Conservation (phyloP, 1,140 invertebrate species). For the Idris sp. region DNA sequence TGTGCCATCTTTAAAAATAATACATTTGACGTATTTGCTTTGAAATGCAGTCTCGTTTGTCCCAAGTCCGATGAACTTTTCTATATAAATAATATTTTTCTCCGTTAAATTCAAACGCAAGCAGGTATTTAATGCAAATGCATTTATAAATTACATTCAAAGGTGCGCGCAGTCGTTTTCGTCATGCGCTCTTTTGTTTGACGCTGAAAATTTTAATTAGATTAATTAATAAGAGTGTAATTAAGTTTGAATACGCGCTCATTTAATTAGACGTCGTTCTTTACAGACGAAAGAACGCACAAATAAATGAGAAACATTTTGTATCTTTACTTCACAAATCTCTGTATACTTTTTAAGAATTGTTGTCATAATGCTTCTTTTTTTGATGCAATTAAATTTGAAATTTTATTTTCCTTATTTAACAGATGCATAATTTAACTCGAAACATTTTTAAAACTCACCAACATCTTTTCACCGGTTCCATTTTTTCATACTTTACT, state of each 20-base stretch:
- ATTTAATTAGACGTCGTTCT: slow-evolving; percentile 20
- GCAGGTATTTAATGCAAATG: slow-evolving; percentile 8
- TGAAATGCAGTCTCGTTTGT: too few species aligned
- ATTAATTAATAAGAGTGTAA: slow-evolving; percentile 31
- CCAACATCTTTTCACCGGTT: too few species aligned
- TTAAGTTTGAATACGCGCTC: slow-evolving; percentile 16
- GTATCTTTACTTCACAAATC: slow-evolving; percentile 2
- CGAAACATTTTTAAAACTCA: too few species aligned
- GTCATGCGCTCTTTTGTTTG: slow-evolving; percentile 3
- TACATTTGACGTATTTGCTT: too few species aligned
- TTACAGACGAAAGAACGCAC: not conserved
- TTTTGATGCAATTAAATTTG: not conserved
- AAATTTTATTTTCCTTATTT: too few species aligned
- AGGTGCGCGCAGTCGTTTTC: slow-evolving; percentile 2
- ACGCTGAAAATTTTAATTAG: slow-evolving; percentile 12
- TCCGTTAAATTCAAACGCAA: not conserved
- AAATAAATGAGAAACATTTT: slow-evolving; percentile 1
- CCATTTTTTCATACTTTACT: too few species aligned
- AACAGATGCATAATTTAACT: too few species aligned
- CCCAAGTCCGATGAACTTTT: not conserved
- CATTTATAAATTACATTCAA: slow-evolving; percentile 22
- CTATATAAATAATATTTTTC: slow-evolving; percentile 22
- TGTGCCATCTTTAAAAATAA: too few species aligned
- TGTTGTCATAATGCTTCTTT: not conserved
- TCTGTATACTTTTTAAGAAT: not conserved